Evolutionary conservation across 2,888 invertebrate genomes (phyloP).

Genomic region (Drosophila ustulata): DNA sequence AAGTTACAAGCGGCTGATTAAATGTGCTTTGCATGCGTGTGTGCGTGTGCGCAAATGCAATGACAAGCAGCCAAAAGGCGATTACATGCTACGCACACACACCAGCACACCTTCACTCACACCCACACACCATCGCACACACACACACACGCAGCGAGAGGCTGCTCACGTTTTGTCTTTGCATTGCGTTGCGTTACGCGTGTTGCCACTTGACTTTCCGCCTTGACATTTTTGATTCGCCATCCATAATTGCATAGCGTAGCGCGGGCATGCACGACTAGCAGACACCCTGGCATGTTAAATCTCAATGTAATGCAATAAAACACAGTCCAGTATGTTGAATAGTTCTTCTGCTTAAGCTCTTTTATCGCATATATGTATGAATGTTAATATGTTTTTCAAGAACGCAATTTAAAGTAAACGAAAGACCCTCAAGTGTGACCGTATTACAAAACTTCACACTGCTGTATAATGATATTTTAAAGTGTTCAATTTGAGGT

Average conservation of each 20-base stretch:
- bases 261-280: background rate
- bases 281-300: background rate
- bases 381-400: too few relatives aligned
- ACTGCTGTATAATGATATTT: too few relatives aligned
- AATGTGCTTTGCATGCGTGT: slow-evolving; percentile 63
- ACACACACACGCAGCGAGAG: slow-evolving; percentile 4
- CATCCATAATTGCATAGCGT: background rate
- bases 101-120: slow-evolving; percentile 21
- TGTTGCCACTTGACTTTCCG: slow-evolving; percentile 46
- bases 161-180: slow-evolving; percentile 28
- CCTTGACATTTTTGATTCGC: slow-evolving; percentile 30
- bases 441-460: too few relatives aligned
- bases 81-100: slow-evolving; percentile 38
- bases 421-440: too few relatives aligned
- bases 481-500: too few relatives aligned
- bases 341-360: too few relatives aligned
- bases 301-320: too few relatives aligned
- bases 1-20: slow-evolving; percentile 60
- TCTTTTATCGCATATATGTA: too few relatives aligned
- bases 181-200: slow-evolving; percentile 32
- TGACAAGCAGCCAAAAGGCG: slow-evolving; percentile 59
- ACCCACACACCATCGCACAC: slow-evolving; percentile 10
- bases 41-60: slow-evolving; percentile 59
- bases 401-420: too few relatives aligned
- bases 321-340: too few relatives aligned